Percentiles rank a stretch among this genome's conserved stretches.
Conservation (phyloP, 2,797 vertebrate genomes). For the Morelia viridis region DNA sequence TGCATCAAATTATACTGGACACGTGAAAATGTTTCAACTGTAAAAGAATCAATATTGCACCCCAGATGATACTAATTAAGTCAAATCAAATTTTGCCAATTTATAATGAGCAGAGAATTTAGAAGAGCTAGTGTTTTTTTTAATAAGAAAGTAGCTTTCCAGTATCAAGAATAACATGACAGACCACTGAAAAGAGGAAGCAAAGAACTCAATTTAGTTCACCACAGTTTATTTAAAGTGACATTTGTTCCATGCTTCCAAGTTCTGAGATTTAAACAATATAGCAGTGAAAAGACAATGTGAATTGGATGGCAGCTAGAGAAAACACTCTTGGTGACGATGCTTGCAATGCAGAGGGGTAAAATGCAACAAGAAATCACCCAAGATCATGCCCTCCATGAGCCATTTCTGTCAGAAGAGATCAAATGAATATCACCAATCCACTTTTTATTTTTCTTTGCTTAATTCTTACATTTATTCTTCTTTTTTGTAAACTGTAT, state of each 20-base stretch:
- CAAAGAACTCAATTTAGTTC: background rate
- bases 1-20: background rate
- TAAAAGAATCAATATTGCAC: background rate
- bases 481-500: background rate
- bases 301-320: background rate
- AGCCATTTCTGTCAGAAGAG: too few species aligned
- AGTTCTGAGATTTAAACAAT: background rate
- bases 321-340: background rate
- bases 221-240: background rate
- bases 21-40: background rate
- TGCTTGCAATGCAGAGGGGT: background rate
- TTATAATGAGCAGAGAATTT: background rate
- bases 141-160: background rate
- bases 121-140: background rate
- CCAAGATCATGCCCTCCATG: too few species aligned
- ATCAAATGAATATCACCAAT: background rate
- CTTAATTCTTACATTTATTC: background rate
- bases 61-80: background rate
- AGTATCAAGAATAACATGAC: background rate
- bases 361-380: background rate
- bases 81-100: background rate
- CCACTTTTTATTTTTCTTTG: background rate
- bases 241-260: background rate
- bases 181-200: background rate
- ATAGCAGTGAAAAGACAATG: background rate